Conservation (phyloP, 2,888 invertebrate species). For the Malachius bipustulatus region DNA sequence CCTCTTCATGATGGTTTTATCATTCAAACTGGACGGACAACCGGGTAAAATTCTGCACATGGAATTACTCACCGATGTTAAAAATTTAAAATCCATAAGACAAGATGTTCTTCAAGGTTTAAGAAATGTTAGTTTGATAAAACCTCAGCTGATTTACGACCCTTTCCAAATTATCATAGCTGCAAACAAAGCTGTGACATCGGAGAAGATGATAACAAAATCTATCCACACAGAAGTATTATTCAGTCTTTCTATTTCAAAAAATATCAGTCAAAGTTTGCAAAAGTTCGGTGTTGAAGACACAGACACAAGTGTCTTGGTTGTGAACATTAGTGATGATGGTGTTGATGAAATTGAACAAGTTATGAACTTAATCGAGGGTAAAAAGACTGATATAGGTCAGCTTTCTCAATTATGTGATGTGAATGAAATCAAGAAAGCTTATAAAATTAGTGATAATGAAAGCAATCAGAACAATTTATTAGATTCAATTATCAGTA, state of each 20-base stretch:
- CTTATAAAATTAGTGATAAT: conserved; percentile 47
- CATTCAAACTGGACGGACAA: too few relatives aligned
- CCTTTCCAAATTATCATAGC: conserved; percentile 52
- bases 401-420: conserved; percentile 40
- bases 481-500: conserved; percentile 50
- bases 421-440: conserved; percentile 41
- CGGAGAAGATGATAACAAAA: conserved; percentile 48
- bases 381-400: conserved; percentile 40
- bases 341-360: conserved; percentile 23
- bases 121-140: conserved; percentile 50
- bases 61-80: conserved; percentile 45
- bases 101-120: conserved; percentile 43
- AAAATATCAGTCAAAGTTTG: conserved; percentile 57
- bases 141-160: conserved; percentile 45
- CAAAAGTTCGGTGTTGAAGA: conserved; percentile 50
- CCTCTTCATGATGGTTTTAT: too few relatives aligned
- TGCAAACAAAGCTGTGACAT: conserved; percentile 51
- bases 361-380: conserved; percentile 42
- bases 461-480: conserved; percentile 38
- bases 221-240: conserved; percentile 53
- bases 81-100: conserved; percentile 44
- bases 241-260: conserved; percentile 54
- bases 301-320: conserved; percentile 37
- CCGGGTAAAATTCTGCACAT: conserved; percentile 23
- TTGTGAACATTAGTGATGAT: conserved; percentile 32